Base-by-base conservation (phyloP, 2,888 invertebrate species). In the Invenusta paracnida region DNA sequence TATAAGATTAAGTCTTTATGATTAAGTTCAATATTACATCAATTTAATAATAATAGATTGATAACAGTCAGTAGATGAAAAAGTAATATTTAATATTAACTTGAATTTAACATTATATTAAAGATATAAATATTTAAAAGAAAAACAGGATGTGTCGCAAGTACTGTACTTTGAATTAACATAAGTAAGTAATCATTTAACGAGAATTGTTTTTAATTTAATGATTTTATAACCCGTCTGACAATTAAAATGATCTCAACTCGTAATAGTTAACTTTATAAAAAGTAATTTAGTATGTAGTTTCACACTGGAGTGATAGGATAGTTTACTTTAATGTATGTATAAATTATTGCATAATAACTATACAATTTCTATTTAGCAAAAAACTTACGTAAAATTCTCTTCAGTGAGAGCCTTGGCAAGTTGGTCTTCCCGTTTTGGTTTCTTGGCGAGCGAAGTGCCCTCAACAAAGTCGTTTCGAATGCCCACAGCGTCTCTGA, bases 391-490 rank as follows among this genome's bases (percentile, higher is more conserved):
- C 48, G 48, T 17, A 48, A 48, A 48, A 17, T 48, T 48, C 48
- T 48, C 5, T 17, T 48, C 48, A 48, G 17, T 17, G 5, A 48
- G 48, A 5, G 48, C 48, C 48, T 48, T 48, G 48, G 48, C 48
- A 48, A 48, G 48, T 48, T 48, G 48, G 48, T 48, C 48, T 17
- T 48, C 48, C 48, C 48, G 48, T 17, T 48, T 48, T 17, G 48
- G 48, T n/a, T 79, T 79, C 79, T 79, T 79, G 23, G 31, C 66
- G 66, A 83, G 11, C 1, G 84, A 83, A 5, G 84, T 67, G 23
- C 84, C 84, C n/a, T 83, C 84, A 5, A 31, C 30, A 30, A 79
- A 83, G 84, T n/a, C 67, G 29, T 5, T 25, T 11, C 27, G 29
- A 5, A 83, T 83, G 17, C 66, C 66, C 1, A 83, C 13, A 5